phyloP scores from a whole-genome alignment of 2,888 invertebrate genomes.

The Apodemia mormo region DNA sequence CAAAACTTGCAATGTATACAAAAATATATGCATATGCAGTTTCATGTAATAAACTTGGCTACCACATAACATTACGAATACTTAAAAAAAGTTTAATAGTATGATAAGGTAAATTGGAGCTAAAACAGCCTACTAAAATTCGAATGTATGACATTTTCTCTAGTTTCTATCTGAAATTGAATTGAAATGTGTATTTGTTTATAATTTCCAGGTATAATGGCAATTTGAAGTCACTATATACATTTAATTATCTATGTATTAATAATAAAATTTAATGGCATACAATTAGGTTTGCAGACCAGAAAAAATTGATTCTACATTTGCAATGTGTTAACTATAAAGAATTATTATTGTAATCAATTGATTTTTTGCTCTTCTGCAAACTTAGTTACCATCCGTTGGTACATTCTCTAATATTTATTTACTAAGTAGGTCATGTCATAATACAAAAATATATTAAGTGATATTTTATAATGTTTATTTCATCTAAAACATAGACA shows the following conservation, averaged over 20 bases:
- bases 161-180: background rate
- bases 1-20: background rate
- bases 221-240: conserved; percentile 3
- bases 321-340: background rate
- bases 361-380: no score
- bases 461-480: conserved; percentile 4
- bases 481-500: conserved; percentile 8
- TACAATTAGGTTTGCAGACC: background rate
- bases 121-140: background rate
- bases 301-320: no score
- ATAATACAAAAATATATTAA: conserved; percentile 17
- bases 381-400: no score
- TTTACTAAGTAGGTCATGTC: background rate
- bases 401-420: background rate
- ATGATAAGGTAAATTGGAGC: no score
- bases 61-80: background rate
- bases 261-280: background rate
- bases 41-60: background rate
- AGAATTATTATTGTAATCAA: background rate
- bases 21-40: background rate
- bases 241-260: background rate
- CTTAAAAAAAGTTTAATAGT: no score
- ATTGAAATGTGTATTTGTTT: background rate
- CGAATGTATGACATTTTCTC: background rate
- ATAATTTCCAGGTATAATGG: background rate